These are phyloP conservation scores for Drosophila borealis DNA, from an alignment of 2,888 invertebrate genomes.

Conservation along the genomic window DNA sequence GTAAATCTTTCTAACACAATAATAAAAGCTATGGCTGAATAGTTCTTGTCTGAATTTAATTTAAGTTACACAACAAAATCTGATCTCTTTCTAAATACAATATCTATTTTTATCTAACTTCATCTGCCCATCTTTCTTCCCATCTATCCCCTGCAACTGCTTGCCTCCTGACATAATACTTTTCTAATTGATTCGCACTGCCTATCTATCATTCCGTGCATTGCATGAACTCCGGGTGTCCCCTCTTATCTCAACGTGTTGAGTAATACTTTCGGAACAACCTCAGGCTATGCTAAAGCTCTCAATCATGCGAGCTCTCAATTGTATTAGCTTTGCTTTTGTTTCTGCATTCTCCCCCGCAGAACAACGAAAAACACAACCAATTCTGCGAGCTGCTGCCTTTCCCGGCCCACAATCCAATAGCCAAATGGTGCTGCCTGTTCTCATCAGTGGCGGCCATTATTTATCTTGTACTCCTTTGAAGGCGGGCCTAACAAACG, in stretches of 20 bases:
- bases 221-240: slow-evolving; percentile 1
- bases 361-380: slow-evolving; percentile 8
- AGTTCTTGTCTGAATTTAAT: no score
- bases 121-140: background rate
- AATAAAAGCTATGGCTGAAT: no score
- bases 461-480: slow-evolving; percentile 77
- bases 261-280: slow-evolving; percentile 54
- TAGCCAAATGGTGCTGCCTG: slow-evolving; percentile 34
- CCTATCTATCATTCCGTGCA: slow-evolving; percentile 59
- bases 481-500: slow-evolving; percentile 38
- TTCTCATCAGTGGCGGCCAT: slow-evolving; percentile 67
- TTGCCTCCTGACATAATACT: slow-evolving; percentile 26
- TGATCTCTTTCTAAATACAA: no score
- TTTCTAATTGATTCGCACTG: slow-evolving; percentile 64
- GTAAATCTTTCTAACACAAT: no score
- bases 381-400: slow-evolving; percentile 23
- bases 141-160: background rate
- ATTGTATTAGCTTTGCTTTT: slow-evolving; percentile 40
- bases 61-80: no score
- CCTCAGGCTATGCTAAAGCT: slow-evolving; percentile 62
- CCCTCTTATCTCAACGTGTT: slow-evolving; percentile 23
- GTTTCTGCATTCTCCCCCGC: background rate
- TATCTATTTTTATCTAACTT: background rate
- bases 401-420: background rate
- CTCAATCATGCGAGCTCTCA: slow-evolving; percentile 65